These are phyloP conservation scores for Phaedon cochleariae DNA, from an alignment of 2,888 invertebrate genomes.

Conservation along the genomic window DNA sequence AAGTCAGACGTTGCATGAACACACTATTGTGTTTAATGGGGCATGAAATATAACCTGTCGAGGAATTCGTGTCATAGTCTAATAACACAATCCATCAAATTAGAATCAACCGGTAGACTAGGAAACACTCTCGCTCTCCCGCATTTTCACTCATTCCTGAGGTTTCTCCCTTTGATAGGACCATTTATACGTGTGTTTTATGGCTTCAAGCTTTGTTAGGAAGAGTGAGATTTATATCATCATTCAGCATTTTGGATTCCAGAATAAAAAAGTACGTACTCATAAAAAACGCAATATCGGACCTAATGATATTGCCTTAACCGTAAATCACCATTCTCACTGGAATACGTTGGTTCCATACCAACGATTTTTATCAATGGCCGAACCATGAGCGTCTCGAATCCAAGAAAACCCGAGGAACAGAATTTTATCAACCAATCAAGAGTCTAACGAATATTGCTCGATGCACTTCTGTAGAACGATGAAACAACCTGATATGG, in stretches of 20 bases:
- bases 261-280: slow-evolving; percentile 1
- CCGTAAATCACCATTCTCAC: not conserved
- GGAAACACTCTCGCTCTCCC: not conserved
- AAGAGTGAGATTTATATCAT: not conserved
- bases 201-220: not conserved
- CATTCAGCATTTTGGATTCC: not conserved
- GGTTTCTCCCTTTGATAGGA: not conserved
- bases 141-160: not conserved
- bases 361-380: not conserved
- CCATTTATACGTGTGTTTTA: not conserved
- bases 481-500: no score
- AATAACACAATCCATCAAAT: not conserved
- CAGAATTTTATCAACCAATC: no score
- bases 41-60: not conserved
- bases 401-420: no score
- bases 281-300: not conserved
- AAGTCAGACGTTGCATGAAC: no score
- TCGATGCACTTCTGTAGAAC: no score
- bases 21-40: not conserved
- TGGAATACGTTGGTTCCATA: not conserved
- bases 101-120: not conserved
- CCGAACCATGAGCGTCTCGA: not conserved
- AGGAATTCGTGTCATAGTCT: not conserved
- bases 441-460: no score
- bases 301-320: not conserved